Percentiles rank a stretch among this genome's conserved stretches.
These are phyloP conservation scores for Drosophila crucigera DNA, from an alignment of 2,888 invertebrate species.

Conservation along the genomic window DNA sequence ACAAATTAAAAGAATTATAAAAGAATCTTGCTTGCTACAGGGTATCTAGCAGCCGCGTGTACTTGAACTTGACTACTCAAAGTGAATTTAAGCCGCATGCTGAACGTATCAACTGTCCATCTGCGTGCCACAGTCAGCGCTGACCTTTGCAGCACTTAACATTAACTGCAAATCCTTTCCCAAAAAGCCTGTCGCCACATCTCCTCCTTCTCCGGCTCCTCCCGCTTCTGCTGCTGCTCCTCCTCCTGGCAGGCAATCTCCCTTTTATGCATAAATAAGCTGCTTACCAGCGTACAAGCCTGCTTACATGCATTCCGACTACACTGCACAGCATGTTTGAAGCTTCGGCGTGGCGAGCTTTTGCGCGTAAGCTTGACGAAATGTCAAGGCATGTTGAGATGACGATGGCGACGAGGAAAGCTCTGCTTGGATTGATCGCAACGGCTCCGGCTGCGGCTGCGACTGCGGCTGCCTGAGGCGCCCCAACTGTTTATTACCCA, in stretches of 20 bases:
- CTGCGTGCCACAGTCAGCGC: slow-evolving; percentile 35
- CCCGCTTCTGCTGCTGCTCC: neutral
- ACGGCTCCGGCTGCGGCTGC: slow-evolving; percentile 7
- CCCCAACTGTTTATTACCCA: slow-evolving; percentile 56
- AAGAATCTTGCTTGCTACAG: neutral
- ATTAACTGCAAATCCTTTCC: slow-evolving; percentile 47
- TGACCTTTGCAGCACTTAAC: slow-evolving; percentile 49
- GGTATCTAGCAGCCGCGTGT: slow-evolving; percentile 3
- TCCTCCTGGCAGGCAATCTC: slow-evolving; percentile 2
- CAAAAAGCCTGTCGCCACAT: slow-evolving; percentile 41
- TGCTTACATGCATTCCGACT: neutral
- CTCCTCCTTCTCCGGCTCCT: slow-evolving; percentile 4
- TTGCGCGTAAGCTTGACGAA: slow-evolving; percentile 43
- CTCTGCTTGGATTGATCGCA: slow-evolving; percentile 29
- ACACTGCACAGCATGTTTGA: slow-evolving; percentile 45
- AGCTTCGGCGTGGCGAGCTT: slow-evolving; percentile 30
- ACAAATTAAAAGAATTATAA: neutral
- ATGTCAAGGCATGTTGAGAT: slow-evolving; percentile 50
- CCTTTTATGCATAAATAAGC: slow-evolving; percentile 46
- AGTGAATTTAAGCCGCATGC: slow-evolving; percentile 20
- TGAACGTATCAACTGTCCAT: slow-evolving; percentile 38
- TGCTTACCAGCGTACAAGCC: slow-evolving; percentile 32
- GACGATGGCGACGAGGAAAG: slow-evolving; percentile 38
- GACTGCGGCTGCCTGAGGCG: slow-evolving; percentile 24
- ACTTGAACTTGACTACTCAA: neutral